Percentiles rank a stretch among this genome's conserved stretches.
phyloP scores from a whole-genome alignment of 2,113 vertebrate genomes.

The Antennarius striatus region DNA sequence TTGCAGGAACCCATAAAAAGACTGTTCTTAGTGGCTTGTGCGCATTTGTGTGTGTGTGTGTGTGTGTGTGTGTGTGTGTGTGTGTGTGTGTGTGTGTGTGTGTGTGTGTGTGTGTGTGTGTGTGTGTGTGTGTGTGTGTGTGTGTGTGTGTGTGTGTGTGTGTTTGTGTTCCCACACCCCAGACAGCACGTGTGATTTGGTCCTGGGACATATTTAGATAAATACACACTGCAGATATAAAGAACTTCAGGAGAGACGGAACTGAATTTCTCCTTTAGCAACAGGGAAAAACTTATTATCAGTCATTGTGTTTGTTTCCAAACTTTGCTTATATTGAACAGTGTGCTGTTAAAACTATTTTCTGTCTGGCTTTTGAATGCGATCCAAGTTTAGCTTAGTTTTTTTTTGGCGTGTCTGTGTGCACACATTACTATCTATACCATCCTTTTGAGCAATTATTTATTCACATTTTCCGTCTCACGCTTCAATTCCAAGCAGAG shows the following conservation, averaged over 20 bases:
- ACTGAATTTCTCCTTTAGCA: no score
- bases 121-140: background rate
- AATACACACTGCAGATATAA: conserved; percentile 77
- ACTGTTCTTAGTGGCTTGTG: conserved; percentile 55
- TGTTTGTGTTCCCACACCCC: conserved; percentile 60
- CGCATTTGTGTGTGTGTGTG: conserved; percentile 9
- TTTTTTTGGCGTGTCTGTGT: no score
- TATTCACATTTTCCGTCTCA: background rate
- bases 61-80: conserved; percentile 20
- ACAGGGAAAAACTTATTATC: no score
- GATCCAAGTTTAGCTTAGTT: no score
- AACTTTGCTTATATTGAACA: no score
- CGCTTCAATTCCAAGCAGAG: background rate
- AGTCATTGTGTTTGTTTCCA: no score
- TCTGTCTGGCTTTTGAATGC: no score
- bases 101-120: conserved; percentile 19
- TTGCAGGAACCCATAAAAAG: conserved; percentile 60
- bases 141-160: conserved; percentile 1
- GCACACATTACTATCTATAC: no score
- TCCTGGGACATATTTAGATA: conserved; percentile 80
- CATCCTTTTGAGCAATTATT: background rate
- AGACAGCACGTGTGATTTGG: conserved; percentile 73
- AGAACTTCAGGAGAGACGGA: conserved; percentile 18
- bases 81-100: conserved; percentile 20
- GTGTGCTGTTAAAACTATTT: no score